These are phyloP conservation scores for Lepisosteus oculatus DNA, from an alignment of 2,113 vertebrate species.

Conservation along the genomic window DNA sequence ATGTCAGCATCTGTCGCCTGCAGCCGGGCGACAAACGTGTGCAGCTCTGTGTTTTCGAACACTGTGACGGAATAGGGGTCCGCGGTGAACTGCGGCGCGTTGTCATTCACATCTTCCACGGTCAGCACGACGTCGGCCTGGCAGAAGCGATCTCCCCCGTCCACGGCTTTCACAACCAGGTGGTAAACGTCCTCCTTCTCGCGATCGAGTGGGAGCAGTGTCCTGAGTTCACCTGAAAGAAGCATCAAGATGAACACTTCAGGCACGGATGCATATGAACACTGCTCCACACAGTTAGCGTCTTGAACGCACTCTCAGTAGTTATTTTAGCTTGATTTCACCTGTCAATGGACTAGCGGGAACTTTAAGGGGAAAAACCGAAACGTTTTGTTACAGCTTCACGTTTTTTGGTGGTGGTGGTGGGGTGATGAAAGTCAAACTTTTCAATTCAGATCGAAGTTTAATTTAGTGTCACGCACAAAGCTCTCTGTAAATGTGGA, in stretches of 20 bases:
- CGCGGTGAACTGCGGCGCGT: constrained; percentile 79
- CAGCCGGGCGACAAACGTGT: constrained; percentile 81
- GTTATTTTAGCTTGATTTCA: too few species aligned
- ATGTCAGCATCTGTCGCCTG: constrained; percentile 81
- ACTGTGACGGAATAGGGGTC: constrained; percentile 83
- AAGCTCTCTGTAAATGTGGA: too few species aligned
- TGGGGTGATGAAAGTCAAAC: too few species aligned
- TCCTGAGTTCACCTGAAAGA: constrained; percentile 86
- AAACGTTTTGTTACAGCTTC: too few species aligned
- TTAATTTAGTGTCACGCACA: too few species aligned
- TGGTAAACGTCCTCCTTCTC: constrained; percentile 77
- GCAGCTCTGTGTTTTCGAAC: constrained; percentile 90
- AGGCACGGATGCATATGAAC: too few species aligned
- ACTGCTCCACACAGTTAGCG: too few species aligned
- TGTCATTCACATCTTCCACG: constrained; percentile 91
- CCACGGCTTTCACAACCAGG: constrained; percentile 78
- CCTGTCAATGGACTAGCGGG: too few species aligned
- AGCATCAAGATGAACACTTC: constrained; percentile 5
- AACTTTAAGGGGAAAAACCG: too few species aligned
- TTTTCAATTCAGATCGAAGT: too few species aligned
- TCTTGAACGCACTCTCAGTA: too few species aligned
- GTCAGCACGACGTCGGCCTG: constrained; percentile 73
- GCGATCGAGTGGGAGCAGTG: constrained; percentile 74
- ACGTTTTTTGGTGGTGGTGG: too few species aligned
- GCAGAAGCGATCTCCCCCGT: constrained; percentile 87